Evolutionary conservation across 2,888 invertebrate species (phyloP).

Genomic region (Hyppa rectilinea): DNA sequence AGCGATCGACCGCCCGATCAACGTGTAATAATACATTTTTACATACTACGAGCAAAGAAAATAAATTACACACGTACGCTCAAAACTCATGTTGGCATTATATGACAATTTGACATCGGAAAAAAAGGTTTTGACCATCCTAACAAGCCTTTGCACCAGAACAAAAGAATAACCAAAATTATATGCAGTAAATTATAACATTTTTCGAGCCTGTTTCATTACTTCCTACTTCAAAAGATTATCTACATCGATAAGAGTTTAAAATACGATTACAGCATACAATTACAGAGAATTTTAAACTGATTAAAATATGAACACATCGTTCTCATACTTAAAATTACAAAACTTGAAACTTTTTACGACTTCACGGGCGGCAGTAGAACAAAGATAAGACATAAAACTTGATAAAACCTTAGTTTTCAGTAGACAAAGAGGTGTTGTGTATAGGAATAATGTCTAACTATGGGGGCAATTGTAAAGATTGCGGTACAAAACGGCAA

Average conservation of each 20-base stretch:
- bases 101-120: slow-evolving; percentile 65
- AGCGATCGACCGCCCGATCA: slow-evolving; percentile 74
- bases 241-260: slow-evolving; percentile 46
- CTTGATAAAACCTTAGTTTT: slow-evolving; percentile 28
- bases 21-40: slow-evolving; percentile 81
- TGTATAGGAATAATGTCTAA: slow-evolving; percentile 45
- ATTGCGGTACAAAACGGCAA: slow-evolving; percentile 71
- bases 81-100: slow-evolving; percentile 65
- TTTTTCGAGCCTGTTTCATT: slow-evolving; percentile 36
- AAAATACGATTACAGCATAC: slow-evolving; percentile 46
- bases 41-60: slow-evolving; percentile 72
- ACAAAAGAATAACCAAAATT: slow-evolving; percentile 52
- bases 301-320: slow-evolving; percentile 45
- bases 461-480: slow-evolving; percentile 64
- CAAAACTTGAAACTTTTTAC: slow-evolving; percentile 31
- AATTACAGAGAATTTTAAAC: slow-evolving; percentile 55
- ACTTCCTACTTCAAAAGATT: slow-evolving; percentile 54
- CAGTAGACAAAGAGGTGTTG: slow-evolving; percentile 49
- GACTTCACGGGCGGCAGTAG: slow-evolving; percentile 28
- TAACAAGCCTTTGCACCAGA: slow-evolving; percentile 47
- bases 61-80: slow-evolving; percentile 70
- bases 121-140: slow-evolving; percentile 49
- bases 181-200: slow-evolving; percentile 39
- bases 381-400: slow-evolving; percentile 35
- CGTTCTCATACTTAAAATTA: slow-evolving; percentile 48